Conservation (phyloP, 2,797 vertebrate species). For the Rhinogobio ventralis region DNA sequence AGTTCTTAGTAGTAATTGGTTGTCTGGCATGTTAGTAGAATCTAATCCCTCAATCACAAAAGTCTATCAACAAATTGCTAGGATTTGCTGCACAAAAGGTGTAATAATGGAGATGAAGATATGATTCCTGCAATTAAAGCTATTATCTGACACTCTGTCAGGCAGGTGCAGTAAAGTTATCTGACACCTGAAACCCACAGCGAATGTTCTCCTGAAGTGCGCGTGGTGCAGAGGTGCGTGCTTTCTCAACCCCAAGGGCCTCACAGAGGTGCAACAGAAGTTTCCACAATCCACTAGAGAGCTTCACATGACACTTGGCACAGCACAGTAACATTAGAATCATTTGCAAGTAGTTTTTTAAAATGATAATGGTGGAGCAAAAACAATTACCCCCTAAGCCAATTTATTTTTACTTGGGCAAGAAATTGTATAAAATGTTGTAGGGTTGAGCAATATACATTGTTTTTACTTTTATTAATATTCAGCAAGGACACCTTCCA, state of each 20-base stretch:
- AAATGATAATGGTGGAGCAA: neutral
- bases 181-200: slow-evolving; percentile 9
- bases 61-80: neutral
- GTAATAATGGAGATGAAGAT: neutral
- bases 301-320: neutral
- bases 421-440: neutral
- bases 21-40: neutral
- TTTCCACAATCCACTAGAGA: neutral
- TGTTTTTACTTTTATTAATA: too few relatives aligned
- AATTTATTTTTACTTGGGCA: neutral
- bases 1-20: neutral
- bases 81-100: neutral
- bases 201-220: neutral
- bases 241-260: neutral
- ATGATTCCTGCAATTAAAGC: slow-evolving; percentile 35
- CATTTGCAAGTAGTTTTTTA: neutral
- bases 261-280: neutral
- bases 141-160: neutral
- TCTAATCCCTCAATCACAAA: slow-evolving; percentile 2
- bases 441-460: neutral
- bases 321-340: neutral
- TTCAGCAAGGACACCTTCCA: neutral
- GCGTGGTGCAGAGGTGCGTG: neutral
- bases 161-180: neutral
- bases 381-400: neutral